phyloP scores from a whole-genome alignment of 2,113 vertebrate species.

The Paratilapia polleni region DNA sequence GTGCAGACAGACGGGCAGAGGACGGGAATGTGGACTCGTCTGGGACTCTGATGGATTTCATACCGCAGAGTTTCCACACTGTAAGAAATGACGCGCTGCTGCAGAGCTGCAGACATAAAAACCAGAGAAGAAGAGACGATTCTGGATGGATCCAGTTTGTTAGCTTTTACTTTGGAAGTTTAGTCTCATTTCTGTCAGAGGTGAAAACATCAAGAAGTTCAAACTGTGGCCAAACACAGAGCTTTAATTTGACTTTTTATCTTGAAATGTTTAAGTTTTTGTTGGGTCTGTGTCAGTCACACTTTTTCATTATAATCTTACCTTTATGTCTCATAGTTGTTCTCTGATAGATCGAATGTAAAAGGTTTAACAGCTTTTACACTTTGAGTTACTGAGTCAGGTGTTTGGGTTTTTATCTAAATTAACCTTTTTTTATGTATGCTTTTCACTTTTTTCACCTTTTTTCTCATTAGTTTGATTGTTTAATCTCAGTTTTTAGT shows the following conservation, averaged over 20 bases:
- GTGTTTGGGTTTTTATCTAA: neutral
- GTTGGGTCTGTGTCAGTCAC: neutral
- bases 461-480: too few relatives aligned
- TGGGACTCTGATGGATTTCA: constrained; percentile 23
- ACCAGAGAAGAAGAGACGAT: neutral
- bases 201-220: neutral
- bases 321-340: too few relatives aligned
- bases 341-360: too few relatives aligned
- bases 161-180: neutral
- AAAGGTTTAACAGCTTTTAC: neutral
- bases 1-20: neutral
- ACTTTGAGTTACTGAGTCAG: neutral
- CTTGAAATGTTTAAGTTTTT: neutral
- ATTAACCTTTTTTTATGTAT: neutral
- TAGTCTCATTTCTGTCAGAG: too few relatives aligned
- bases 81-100: constrained; percentile 3
- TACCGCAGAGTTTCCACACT: constrained; percentile 41
- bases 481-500: too few relatives aligned
- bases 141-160: neutral
- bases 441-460: too few relatives aligned
- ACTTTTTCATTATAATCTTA: neutral
- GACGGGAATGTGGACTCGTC: constrained; percentile 48
- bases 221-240: neutral
- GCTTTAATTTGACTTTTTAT: neutral
- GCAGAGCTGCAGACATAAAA: neutral